Base-by-base conservation (phyloP, 1,140 invertebrate species). In the Maconellicoccus hirsutus region DNA sequence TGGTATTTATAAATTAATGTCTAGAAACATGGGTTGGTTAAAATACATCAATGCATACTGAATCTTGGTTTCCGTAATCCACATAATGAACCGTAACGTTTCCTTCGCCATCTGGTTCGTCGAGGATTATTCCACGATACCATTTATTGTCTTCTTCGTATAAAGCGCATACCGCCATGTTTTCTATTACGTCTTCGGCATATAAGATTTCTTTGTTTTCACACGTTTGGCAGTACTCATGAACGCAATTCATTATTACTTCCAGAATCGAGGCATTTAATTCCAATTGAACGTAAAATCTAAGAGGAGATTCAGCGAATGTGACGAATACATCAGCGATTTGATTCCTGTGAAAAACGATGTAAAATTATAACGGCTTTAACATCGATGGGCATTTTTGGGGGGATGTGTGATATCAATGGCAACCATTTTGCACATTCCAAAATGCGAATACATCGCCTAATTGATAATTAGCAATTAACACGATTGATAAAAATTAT, bases 61-160 rank as follows among this genome's bases (percentile, higher is more conserved):
- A 79, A 78, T 91, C 88, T 26, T 82, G 82, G 77, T 91, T 91
- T 10, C 90, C 90, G 78, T 89, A 91, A 78, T 93, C 90, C 3
- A 90, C 78, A 78, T 87, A 92, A 10, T 84, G 79, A 0, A 92
- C 85, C 1, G 61, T 16, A 71, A 80, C 82, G 1, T 83, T 77
- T 16, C 80, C 76, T n/a, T 79, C 78, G 16, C 79, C 79, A 59
- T 80, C 77, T 2, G 81, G 75, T 23, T 77, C 59, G 12, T 70
- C 39, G 19, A 72, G 21, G 10, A 72, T 69, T 19, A 70, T 59
- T 66, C 78, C 80, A 75, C 80, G 73, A 74, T 90, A 93, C 88
- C 89, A 92, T 70, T 83, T 81, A 25, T 79, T 78, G 79, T 92
- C 90, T 73, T n/a, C n/a, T 81, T 82, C 73, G 84, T 86, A 92